Evolutionary conservation across 2,113 vertebrate species (phyloP).

Genomic region (Eclectus roratus): DNA sequence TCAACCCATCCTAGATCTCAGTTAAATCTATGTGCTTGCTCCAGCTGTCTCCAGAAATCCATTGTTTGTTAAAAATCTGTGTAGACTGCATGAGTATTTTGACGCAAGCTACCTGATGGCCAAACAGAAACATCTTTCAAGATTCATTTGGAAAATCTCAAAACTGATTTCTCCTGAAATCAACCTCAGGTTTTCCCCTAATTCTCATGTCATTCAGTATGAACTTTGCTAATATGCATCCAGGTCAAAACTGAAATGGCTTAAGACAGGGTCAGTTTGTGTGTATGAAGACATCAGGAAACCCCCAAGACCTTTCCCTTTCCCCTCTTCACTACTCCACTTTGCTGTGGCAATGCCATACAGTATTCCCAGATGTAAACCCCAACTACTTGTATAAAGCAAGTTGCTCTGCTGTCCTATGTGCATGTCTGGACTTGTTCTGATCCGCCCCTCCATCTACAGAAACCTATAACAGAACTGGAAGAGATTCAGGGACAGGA

Average conservation of each 20-base stretch:
- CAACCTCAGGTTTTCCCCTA: not conserved
- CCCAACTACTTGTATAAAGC: not conserved
- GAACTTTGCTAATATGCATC: not conserved
- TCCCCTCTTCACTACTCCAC: not conserved
- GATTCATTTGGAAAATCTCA: not conserved
- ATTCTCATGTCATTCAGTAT: not conserved
- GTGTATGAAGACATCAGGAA: not conserved
- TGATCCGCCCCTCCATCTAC: not conserved
- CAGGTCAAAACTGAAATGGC: not conserved
- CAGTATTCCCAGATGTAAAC: not conserved
- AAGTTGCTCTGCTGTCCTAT: not conserved
- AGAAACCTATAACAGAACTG: not conserved
- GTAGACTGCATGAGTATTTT: not conserved
- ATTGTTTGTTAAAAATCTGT: not conserved
- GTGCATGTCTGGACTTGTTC: not conserved
- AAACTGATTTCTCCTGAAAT: not conserved
- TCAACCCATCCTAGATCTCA: not conserved
- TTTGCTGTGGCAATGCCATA: not conserved
- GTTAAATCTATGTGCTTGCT: not conserved
- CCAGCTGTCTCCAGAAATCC: not conserved
- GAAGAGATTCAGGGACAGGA: not conserved
- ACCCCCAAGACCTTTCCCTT: not conserved
- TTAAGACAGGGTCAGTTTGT: accelerated
- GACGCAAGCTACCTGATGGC: not conserved
- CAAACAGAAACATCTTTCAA: not conserved